Evolutionary conservation across 2,113 vertebrate species (phyloP), one percentile per base, ranked within the genome.

Genomic region (Eidolon helvum): DNA sequence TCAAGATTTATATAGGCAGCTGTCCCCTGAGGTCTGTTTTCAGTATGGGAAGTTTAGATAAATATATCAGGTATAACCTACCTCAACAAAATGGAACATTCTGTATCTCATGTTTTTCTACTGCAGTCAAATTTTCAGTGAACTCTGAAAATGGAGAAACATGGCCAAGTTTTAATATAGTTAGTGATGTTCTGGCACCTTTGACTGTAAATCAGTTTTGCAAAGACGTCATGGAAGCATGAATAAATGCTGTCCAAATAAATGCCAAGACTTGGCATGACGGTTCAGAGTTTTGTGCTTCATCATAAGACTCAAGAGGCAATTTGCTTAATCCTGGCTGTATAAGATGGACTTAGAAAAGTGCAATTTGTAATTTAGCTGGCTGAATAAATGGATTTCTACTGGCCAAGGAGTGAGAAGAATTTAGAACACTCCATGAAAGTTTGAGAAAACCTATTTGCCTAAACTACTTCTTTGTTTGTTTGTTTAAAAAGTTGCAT

Each of bases 321-420:
- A 90, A 94, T 94, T 97, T 94, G 90, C 95, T 82, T 95, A 94
- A 95, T 97, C 95, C 96, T 98, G 88, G 74, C 87, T 96, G 74
- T 3, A n/a, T 93, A 87, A 97, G 33, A 82, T 87, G 79, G 87
- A 91, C 68, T 93, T 97, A 91, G 61, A 96, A 69, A 96, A 87
- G 87, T 98, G 59, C 33, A 59, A 93, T 97, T 97, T 96, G 91
- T 96, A 97, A 75, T 61, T 89, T 94, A 97, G 88, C 82, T 93
- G 84, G 65, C 95, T 59, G 71, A 95, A 91, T 98, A 95, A 96
- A 66, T 30, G 74, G 48, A 90, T 97, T 88, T 83, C 50, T 97
- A 63, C 33, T 94, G 30, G 48, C 43, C n/a, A 83, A 63, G 22
- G 33, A 90, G 40, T n/a, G 38, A 63, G 26, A 95, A 94, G 79